Percentiles rank a stretch among this genome's conserved stretches.
Conservation (phyloP, 2,888 invertebrate species). For the Zhuqinia jingwanae region DNA sequence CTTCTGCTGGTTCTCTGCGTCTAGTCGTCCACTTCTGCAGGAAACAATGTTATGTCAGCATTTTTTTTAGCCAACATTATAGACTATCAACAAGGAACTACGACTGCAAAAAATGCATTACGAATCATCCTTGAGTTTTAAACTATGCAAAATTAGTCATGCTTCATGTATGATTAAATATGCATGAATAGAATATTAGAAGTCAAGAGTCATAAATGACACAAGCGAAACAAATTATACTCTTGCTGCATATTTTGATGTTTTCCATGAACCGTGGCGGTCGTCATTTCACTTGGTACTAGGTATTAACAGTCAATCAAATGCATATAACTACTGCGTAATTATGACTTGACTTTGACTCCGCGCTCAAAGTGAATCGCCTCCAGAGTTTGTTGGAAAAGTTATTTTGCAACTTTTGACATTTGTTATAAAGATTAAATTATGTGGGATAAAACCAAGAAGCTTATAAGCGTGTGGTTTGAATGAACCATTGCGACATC, state of each 20-base stretch:
- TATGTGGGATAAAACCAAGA: slow-evolving; percentile 3
- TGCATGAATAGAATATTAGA: too few relatives aligned
- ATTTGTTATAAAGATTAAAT: slow-evolving; percentile 1
- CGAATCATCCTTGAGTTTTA: slow-evolving; percentile 56
- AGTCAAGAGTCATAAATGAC: too few relatives aligned
- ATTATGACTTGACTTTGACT: too few relatives aligned
- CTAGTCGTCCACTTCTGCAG: too few relatives aligned
- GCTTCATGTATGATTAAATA: slow-evolving; percentile 44
- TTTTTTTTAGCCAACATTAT: background rate
- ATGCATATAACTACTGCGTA: too few relatives aligned
- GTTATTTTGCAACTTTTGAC: too few relatives aligned
- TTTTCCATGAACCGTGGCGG: slow-evolving; percentile 59
- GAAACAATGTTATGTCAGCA: background rate
- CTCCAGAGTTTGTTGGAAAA: too few relatives aligned
- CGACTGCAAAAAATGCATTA: slow-evolving; percentile 50
- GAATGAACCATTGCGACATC: background rate
- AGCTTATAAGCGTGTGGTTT: background rate
- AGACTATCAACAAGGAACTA: slow-evolving; percentile 52
- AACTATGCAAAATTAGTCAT: slow-evolving; percentile 60
- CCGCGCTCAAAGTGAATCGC: too few relatives aligned
- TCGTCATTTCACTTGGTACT: background rate
- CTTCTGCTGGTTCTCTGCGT: too few relatives aligned
- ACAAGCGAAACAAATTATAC: slow-evolving; percentile 4
- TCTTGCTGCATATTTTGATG: slow-evolving; percentile 12
- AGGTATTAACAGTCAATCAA: too few relatives aligned